These are phyloP conservation scores for Cricetomys ansorgei DNA, from an alignment of 2,113 vertebrate genomes.

Conservation along the genomic window DNA sequence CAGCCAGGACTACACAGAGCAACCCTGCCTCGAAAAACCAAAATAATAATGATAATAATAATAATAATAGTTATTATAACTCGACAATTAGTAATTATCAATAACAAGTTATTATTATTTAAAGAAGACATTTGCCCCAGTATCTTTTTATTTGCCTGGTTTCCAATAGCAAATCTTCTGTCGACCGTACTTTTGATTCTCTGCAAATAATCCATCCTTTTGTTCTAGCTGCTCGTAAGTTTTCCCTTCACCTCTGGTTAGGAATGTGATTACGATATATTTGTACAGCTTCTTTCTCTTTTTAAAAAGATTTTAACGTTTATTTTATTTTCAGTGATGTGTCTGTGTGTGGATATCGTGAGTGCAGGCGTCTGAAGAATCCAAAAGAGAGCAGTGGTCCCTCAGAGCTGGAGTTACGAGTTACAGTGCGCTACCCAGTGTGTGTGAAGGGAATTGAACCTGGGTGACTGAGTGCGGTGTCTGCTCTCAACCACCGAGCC, in stretches of 20 bases:
- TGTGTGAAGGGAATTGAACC: background rate
- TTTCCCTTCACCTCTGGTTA: background rate
- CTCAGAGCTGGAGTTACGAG: background rate
- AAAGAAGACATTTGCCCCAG: background rate
- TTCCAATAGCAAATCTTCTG: background rate
- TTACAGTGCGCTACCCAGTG: background rate
- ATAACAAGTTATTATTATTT: too few species aligned
- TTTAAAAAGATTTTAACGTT: background rate
- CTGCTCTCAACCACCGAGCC: background rate
- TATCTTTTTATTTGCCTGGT: background rate
- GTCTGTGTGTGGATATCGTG: background rate
- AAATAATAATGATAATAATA: too few species aligned
- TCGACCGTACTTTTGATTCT: background rate
- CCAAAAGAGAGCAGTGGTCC: background rate
- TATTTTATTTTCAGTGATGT: background rate
- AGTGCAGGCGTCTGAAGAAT: background rate
- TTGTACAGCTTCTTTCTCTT: background rate
- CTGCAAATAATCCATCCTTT: background rate
- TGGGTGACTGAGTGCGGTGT: background rate
- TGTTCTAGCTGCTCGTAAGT: background rate
- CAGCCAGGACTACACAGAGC: too few species aligned
- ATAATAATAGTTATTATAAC: too few species aligned
- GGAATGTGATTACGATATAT: background rate
- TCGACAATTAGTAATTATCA: too few species aligned
- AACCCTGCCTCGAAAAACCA: too few species aligned